Base-by-base conservation (phyloP, 2,797 vertebrate genomes). In the Clarias laeviceps region DNA sequence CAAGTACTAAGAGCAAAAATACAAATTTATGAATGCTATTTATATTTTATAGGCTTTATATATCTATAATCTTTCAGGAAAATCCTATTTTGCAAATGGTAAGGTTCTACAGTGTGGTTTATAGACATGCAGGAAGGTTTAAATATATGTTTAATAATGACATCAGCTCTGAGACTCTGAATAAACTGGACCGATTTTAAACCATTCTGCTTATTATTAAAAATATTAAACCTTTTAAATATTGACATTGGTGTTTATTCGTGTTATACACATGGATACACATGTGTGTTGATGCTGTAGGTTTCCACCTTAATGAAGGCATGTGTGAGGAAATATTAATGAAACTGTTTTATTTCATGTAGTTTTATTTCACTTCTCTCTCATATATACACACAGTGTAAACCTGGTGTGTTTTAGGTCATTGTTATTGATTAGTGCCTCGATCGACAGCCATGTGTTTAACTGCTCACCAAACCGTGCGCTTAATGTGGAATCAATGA, bases 11-110 rank as follows among this genome's bases (percentile, higher is more conserved):
- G 34, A 50, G 40, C 40, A 64, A 74, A 34, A 7, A 20, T 6
- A 59, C 9, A 18, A 1, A 15, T 72, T 50, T 84, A n/a, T 78
- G 7, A 84, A 59, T 79, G 18, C 18, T 79, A 84, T 86, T 89
- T 83, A 54, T 85, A 54, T 89, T 20, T 82, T 82, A 24, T 32
- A 77, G 11, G 54, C 7, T 7, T 76, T 56, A 27, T 73, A 73
- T 50, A 76, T 20, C 57, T 40, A 40, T 24, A 40, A 70, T 15
- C 40, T 11, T 18, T 14, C 12, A 56, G 5, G 54, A 29, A n/a
- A 50, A 50, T 27, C 7, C 2, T 50, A 54, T 54, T 77, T 78
- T 61, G 22, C 32, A 61, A n/a, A 78, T 54, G 24, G 1, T 22
- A 22, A 32, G 1, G 4, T 22, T 20, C 22, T 34, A 59, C 54